Conservation (phyloP, 2,113 vertebrate genomes). For the Proteles cristata region DNA sequence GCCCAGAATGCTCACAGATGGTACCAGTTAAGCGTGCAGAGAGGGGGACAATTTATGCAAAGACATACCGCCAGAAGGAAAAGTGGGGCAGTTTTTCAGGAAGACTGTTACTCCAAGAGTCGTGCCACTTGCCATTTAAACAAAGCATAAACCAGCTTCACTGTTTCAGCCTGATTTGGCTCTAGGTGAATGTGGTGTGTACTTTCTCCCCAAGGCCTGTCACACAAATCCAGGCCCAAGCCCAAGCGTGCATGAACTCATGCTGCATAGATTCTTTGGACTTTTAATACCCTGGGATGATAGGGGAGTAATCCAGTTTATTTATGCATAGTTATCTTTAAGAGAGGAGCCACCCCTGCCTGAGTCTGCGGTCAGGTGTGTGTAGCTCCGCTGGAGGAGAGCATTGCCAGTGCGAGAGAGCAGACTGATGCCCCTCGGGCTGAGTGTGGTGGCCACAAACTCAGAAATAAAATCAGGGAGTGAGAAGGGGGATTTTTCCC, state of each 20-base stretch:
- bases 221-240: background rate
- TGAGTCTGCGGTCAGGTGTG: background rate
- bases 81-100: constrained; percentile 26
- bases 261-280: background rate
- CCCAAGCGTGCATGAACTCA: background rate
- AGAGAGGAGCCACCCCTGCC: background rate
- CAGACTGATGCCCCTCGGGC: background rate
- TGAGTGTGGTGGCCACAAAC: background rate
- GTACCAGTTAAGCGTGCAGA: background rate
- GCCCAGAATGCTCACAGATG: background rate
- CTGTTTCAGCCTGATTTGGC: background rate
- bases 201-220: background rate
- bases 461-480: background rate
- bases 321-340: background rate
- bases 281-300: background rate
- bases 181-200: background rate
- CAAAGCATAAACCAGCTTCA: background rate
- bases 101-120: constrained; percentile 10
- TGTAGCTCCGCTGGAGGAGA: background rate
- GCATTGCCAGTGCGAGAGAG: background rate
- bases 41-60: constrained; percentile 17
- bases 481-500: background rate
- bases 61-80: constrained; percentile 30
- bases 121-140: background rate
- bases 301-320: background rate